Percentiles rank a stretch among this genome's conserved stretches.
Evolutionary conservation across 2,888 invertebrate genomes (phyloP).

Genomic region (Microctonus aethiopoides): DNA sequence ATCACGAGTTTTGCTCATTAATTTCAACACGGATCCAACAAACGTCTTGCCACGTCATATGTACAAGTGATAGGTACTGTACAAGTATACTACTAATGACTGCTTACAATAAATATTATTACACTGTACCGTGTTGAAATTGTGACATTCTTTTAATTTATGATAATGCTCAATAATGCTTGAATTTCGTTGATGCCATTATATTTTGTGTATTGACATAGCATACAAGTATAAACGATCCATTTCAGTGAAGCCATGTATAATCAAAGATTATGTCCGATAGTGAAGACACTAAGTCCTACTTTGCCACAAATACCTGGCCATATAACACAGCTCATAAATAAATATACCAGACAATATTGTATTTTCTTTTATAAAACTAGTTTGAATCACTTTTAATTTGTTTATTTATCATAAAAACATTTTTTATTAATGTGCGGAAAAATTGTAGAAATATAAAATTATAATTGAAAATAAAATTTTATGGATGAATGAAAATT

Average conservation of each 20-base stretch:
- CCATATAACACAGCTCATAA: neutral
- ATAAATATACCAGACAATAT: neutral
- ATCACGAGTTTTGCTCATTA: constrained; percentile 2
- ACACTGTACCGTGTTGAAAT: too few relatives aligned
- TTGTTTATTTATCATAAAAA: neutral
- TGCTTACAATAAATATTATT: neutral
- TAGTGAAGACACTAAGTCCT: neutral
- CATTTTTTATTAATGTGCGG: neutral
- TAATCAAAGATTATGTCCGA: neutral
- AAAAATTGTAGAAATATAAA: neutral
- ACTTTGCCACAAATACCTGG: neutral
- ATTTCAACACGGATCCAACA: neutral
- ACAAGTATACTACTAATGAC: neutral
- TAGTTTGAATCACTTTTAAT: neutral
- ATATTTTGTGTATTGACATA: neutral
- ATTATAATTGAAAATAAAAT: neutral
- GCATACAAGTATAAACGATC: neutral
- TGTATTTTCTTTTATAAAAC: neutral
- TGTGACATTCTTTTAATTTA: neutral
- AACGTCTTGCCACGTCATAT: neutral
- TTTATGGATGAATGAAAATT: too few relatives aligned
- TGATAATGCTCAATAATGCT: neutral
- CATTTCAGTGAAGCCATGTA: neutral
- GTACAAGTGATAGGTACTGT: neutral
- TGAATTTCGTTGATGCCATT: too few relatives aligned